Base-by-base conservation (phyloP, 2,113 vertebrate genomes). In the Pedionomus torquatus region DNA sequence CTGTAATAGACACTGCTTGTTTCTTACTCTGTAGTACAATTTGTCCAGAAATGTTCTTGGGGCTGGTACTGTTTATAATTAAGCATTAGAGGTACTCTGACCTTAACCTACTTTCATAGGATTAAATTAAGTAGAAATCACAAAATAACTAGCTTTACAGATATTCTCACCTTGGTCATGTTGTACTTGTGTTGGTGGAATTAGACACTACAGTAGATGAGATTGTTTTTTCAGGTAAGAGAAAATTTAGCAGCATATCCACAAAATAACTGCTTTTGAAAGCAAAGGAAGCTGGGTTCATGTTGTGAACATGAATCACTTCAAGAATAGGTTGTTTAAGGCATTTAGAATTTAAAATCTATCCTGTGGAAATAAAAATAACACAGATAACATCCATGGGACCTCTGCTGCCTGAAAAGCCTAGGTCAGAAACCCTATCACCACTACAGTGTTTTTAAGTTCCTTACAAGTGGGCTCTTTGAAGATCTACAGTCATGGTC, bases 81-180 rank as follows among this genome's bases (percentile, higher is more conserved):
- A n/a, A 86, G 17, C 54, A 58, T 90, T 89, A 0, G 0, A 78
- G 58, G 55, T 82, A 35, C 43, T 86, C 70, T 81, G 90, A 83
- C 70, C 75, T 94, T 94, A 75, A 81, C 52, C 10, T 7, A 19
- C 79, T 92, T 93, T 69, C 23, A 35, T 44, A 60, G 48, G 46
- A 78, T 89, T 88, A 81, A 90, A 90, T 83, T 41, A 80, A 92
- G 78, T 60, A 83, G 58, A 74, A 95, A 43, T 88, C 46, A 82
- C 48, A 52, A 81, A 96, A 94, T 93, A 95, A 68, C 64, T 55
- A 48, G 31, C 52, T 91, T 87, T 79, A 87, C 65, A 79, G 55
- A 75, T 87, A 74, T 77, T 71, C 89, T 91, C 71, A 46, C 64
- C 44, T 77, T 0, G 0, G 78, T 89, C 16, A 55, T 86, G 93